Evolutionary conservation across 1,140 invertebrate species (phyloP), one percentile per base, ranked within the genome.

Genomic region (Drosophila neocordata): DNA sequence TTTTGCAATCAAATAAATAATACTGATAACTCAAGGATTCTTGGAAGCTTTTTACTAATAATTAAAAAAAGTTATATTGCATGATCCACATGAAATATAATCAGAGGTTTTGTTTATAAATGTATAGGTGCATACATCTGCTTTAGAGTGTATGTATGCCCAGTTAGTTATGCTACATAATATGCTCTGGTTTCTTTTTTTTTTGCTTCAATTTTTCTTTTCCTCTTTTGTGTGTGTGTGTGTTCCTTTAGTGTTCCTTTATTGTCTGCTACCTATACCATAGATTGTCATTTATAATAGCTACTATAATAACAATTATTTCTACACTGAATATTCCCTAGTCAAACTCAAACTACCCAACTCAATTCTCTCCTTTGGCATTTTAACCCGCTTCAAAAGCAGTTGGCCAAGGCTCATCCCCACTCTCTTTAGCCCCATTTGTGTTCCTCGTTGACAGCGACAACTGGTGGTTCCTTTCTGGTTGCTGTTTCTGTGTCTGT

Each of bases 351-450:
- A 18, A 56, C 53, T 35, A 15, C 27, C n/a, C 27, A 35, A 15
- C 27, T 34, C 31, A 12, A 9, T 44, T 48, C 41, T 48, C 7
- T 48, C 41, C 41, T 48, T 48, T 48, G 41, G 18, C 41, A 48
- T 65, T 67, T 62, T 72, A 52, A 61, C 72, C 71, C 71, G 60
- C 52, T 79, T 79, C 65, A 75, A 79, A 79, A 65, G 52, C 65
- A 73, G 79, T 65, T 65, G 48, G 24, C 62, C 37, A 15, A 15
- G 13, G 7, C 41, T 7, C 18, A 31, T 31, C 2, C 5, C 27
- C 2, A 1, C 6, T 31, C 27, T 31, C 4, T 31, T 8, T 20
- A 15, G 0, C 18, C 41, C 41, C 41, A 1, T 31, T 8, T 20
- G 41, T 48, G 15, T 41, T 22, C 8, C 53, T 34, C 34, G 69